phyloP scores from a whole-genome alignment of 2,797 vertebrate genomes.

The Galagoides demidoff region DNA sequence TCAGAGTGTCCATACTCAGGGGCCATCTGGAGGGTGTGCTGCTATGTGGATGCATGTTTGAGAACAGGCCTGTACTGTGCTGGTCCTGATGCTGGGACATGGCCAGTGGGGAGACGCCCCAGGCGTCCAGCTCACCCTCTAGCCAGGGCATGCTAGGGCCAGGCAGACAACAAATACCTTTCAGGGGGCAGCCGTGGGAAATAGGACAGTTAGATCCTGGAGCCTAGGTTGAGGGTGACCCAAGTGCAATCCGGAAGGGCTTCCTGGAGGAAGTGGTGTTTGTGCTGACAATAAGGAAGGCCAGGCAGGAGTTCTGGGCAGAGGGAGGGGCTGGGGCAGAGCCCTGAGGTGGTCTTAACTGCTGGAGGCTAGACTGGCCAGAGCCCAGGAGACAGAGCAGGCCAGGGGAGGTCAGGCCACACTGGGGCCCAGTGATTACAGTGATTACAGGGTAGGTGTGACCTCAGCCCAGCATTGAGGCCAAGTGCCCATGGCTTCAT shows the following conservation, averaged over 20 bases:
- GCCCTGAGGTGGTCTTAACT: neutral
- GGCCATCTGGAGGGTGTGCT: accelerated
- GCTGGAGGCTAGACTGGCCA: neutral
- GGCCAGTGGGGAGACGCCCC: accelerated
- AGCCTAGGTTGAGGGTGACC: neutral
- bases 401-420: neutral
- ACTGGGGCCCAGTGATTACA: no score
- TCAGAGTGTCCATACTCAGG: accelerated
- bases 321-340: neutral
- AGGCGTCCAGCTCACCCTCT: accelerated
- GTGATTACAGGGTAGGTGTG: accelerated
- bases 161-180: neutral
- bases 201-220: neutral
- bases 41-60: accelerated
- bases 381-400: neutral
- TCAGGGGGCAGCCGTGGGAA: accelerated
- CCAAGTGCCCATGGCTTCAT: accelerated
- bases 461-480: accelerated
- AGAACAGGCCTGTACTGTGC: neutral
- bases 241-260: neutral
- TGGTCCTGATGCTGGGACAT: accelerated
- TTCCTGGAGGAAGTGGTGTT: neutral
- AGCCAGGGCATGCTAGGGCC: accelerated
- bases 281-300: neutral
- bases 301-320: neutral